Evolutionary conservation across 1,140 invertebrate genomes (phyloP).

Genomic region (Saccostrea cuccullata): DNA sequence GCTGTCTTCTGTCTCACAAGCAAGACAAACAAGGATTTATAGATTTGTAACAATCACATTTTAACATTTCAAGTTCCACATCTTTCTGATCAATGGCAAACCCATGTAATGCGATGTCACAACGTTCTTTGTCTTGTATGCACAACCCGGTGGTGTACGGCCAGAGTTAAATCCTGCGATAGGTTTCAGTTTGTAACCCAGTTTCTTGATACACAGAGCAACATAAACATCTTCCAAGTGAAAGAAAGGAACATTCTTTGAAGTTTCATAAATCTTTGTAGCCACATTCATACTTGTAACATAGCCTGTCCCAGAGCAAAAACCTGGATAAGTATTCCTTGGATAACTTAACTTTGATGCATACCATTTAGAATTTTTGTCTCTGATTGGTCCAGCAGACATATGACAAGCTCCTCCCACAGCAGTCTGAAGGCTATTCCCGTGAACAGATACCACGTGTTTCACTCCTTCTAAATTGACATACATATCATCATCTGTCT

Average conservation of each 20-base stretch:
- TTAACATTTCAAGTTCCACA: slow-evolving; percentile 53
- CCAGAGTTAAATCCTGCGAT: slow-evolving; percentile 52
- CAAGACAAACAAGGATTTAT: no score
- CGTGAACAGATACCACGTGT: slow-evolving; percentile 32
- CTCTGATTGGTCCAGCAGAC: slow-evolving; percentile 59
- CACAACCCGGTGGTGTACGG: slow-evolving; percentile 38
- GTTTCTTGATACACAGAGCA: slow-evolving; percentile 61
- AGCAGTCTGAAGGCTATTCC: slow-evolving; percentile 45
- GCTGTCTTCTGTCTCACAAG: no score
- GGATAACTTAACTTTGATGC: slow-evolving; percentile 73
- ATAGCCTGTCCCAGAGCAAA: slow-evolving; percentile 77
- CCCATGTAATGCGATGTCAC: slow-evolving; percentile 53
- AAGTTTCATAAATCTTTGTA: slow-evolving; percentile 67
- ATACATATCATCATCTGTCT: slow-evolving; percentile 81
- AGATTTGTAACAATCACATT: background rate
- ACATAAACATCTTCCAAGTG: slow-evolving; percentile 78
- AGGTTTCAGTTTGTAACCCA: slow-evolving; percentile 47
- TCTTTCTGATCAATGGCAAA: slow-evolving; percentile 17
- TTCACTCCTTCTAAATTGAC: slow-evolving; percentile 71
- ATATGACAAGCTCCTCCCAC: slow-evolving; percentile 54
- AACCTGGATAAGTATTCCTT: slow-evolving; percentile 74
- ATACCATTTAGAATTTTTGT: slow-evolving; percentile 77
- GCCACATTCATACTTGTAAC: slow-evolving; percentile 74
- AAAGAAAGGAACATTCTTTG: slow-evolving; percentile 70
- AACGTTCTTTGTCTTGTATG: slow-evolving; percentile 28